These are phyloP conservation scores for Temnothorax unifasciatus DNA, from an alignment of 2,888 invertebrate species.

Conservation along the genomic window DNA sequence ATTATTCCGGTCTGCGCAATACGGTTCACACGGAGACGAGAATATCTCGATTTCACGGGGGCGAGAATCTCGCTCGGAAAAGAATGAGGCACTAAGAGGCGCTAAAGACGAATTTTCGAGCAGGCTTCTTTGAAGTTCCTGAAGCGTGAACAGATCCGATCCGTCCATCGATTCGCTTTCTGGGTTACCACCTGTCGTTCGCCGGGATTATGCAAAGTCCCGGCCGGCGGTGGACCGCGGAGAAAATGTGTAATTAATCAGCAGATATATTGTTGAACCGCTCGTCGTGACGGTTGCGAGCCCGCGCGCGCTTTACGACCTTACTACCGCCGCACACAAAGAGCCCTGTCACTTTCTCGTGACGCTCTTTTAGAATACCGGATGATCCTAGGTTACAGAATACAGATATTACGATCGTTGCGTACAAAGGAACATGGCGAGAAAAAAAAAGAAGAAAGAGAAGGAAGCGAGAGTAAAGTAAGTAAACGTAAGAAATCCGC, in stretches of 20 bases:
- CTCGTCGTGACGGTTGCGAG: conserved; percentile 38
- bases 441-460: not conserved
- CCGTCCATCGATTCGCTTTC: conserved; percentile 54
- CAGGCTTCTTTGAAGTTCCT: conserved; percentile 47
- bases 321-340: conserved; percentile 48
- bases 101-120: conserved; percentile 44
- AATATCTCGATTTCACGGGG: conserved; percentile 17
- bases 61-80: conserved; percentile 17
- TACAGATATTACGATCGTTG: conserved; percentile 32
- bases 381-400: conserved; percentile 25
- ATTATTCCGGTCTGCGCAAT: conserved; percentile 48
- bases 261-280: conserved; percentile 49
- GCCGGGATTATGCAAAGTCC: conserved; percentile 59
- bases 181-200: conserved; percentile 63
- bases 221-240: conserved; percentile 52
- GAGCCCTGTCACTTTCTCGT: conserved; percentile 65
- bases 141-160: conserved; percentile 50
- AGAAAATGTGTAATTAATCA: conserved; percentile 65
- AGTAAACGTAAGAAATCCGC: not conserved
- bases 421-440: not conserved
- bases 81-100: conserved; percentile 23
- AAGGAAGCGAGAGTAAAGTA: not conserved
- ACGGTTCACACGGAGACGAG: conserved; percentile 21
- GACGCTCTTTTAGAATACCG: conserved; percentile 48
- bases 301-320: conserved; percentile 50